Evolutionary conservation across 2,113 vertebrate genomes (phyloP), one percentile per base, ranked within the genome.

Genomic region (Astur gentilis): DNA sequence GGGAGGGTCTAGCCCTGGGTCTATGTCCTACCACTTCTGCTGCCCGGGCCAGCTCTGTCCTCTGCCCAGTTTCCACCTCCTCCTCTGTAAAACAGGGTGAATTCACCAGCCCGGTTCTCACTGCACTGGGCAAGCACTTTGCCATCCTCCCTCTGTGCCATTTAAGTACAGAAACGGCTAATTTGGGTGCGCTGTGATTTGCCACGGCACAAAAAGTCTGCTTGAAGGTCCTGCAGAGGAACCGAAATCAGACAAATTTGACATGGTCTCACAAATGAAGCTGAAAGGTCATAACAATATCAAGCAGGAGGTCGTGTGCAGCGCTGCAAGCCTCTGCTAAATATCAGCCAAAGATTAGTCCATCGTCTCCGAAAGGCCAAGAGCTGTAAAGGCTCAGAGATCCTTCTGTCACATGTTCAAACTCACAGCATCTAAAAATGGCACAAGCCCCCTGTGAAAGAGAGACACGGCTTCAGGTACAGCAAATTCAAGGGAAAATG

Each of bases 291-390:
- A 84, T 45, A 47, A 55, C 88, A 80, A 87, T 73, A 93, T 83
- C 92, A 83, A 73, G 85, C 87, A 83, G 91, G 95, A 90, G 89
- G 92, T 95, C 70, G 2, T 27, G 72, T 66, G 22, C 26, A 5
- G 82, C 15, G 22, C 91, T 71, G 32, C 79, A 80, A 96, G 79
- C 73, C 85, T 86, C 96, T 85, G 92, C 87, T 96, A 97, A 97
- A 97, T 97, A 97, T 88, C 96, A 97, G 57, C 52, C 89, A 84
- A 61, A 96, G 95, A 93, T 96, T 95, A 95, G 91, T 61, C 90
- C 83, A 62, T 75, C 78, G 45, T 77, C 60, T 83, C 58, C 0
- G 0, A 96, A 97, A 96, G 94, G 92, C 94, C 92, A 95, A 87
- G 86, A 79, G 72, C 77, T 83, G 16, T 65, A 83, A 77, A 65